Evolutionary conservation across 2,797 vertebrate species (phyloP).

Genomic region (Anisognathus igniventris): DNA sequence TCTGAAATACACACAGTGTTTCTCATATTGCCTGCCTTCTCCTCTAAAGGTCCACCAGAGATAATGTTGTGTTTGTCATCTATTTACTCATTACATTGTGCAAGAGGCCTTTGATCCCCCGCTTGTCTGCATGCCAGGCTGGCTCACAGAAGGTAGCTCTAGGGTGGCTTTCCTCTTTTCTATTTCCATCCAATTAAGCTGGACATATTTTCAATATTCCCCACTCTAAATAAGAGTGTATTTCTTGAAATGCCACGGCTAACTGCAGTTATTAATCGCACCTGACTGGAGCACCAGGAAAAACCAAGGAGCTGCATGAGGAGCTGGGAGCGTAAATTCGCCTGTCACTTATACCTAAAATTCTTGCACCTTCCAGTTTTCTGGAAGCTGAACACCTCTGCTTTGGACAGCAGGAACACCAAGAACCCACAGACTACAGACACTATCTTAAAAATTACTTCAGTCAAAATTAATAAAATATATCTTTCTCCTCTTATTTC

Average conservation of each 20-base stretch:
- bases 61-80: conserved; percentile 1
- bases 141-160: not conserved
- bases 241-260: not conserved
- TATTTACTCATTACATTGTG: conserved; percentile 32
- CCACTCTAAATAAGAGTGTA: not conserved
- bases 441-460: not conserved
- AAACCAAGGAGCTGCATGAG: not conserved
- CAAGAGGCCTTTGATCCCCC: not conserved
- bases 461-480: not conserved
- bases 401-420: not conserved
- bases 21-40: not conserved
- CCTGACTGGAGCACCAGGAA: not conserved
- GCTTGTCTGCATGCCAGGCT: not conserved
- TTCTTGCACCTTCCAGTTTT: not conserved
- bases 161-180: not conserved
- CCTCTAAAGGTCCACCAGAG: conserved; percentile 30
- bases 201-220: not conserved
- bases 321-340: not conserved
- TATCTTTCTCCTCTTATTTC: not conserved
- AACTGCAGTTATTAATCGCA: not conserved
- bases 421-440: fast-evolving
- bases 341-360: not conserved
- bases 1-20: not conserved
- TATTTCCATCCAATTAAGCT: not conserved
- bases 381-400: not conserved